These are phyloP conservation scores for Hoplostethus mediterraneus DNA, from an alignment of 2,797 vertebrate species.

Conservation along the genomic window DNA sequence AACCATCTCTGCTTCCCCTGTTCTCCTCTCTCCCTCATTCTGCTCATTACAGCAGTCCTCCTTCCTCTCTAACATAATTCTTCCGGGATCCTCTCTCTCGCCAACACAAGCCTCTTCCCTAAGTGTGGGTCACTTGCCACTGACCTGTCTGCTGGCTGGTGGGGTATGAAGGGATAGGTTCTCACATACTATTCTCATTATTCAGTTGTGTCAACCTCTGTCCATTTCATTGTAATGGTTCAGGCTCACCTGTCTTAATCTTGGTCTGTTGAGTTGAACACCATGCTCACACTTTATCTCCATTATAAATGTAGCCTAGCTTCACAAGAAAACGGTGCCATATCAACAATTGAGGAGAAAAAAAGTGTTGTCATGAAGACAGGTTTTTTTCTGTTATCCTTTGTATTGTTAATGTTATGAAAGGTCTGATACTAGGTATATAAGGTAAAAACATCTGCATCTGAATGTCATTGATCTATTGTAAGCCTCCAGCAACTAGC, in stretches of 20 bases:
- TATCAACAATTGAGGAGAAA: background rate
- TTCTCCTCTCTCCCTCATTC: slow-evolving; percentile 20
- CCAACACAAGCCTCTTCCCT: slow-evolving; percentile 13
- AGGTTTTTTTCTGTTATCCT: background rate
- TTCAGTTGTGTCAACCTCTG: slow-evolving; percentile 43
- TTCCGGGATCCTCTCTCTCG: slow-evolving; percentile 49
- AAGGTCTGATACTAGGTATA: background rate
- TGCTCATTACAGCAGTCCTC: slow-evolving; percentile 48
- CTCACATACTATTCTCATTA: slow-evolving; percentile 24
- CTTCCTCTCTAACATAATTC: slow-evolving; percentile 43
- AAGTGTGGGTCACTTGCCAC: slow-evolving; percentile 50
- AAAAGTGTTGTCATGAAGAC: background rate
- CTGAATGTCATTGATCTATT: background rate
- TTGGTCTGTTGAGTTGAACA: slow-evolving; percentile 41
- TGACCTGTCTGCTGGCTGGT: slow-evolving; percentile 26
- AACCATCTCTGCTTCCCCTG: slow-evolving; percentile 28
- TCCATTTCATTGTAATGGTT: slow-evolving; percentile 47
- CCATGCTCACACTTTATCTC: background rate
- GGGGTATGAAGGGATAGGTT: background rate
- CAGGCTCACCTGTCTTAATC: slow-evolving; percentile 43
- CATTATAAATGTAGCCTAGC: background rate
- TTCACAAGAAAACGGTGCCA: background rate
- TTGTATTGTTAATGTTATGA: background rate
- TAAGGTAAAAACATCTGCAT: background rate
- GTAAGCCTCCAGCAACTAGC: background rate